A percentile compares a stretch with the other conserved stretches of the same genome.
Conservation (phyloP, 2,888 invertebrate species). For the Yponomeuta evonymella region DNA sequence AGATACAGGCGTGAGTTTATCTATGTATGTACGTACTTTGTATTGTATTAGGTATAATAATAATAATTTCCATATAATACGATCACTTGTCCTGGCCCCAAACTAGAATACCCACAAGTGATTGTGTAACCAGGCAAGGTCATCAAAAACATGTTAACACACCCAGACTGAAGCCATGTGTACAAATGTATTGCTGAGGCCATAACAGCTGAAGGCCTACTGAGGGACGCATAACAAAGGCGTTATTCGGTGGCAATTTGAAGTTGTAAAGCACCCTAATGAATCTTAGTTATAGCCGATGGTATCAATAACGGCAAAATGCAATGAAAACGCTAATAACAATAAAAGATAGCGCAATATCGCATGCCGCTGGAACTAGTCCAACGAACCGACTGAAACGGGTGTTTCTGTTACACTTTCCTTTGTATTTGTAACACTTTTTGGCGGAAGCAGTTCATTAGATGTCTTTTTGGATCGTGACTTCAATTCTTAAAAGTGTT, state of each 20-base stretch:
- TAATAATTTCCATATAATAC: no score
- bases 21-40: no score
- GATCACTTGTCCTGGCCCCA: no score
- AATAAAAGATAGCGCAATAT: conserved; percentile 15
- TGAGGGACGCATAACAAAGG: not conserved
- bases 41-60: no score
- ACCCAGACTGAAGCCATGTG: no score
- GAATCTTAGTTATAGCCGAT: conserved; percentile 1
- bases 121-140: no score
- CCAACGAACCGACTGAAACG: conserved; percentile 2
- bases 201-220: not conserved
- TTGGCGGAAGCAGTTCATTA: not conserved
- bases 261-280: not conserved
- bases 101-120: no score
- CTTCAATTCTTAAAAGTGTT: not conserved
- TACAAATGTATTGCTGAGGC: no score
- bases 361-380: conserved; percentile 7
- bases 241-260: not conserved
- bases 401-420: not conserved
- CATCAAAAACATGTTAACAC: no score
- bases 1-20: no score
- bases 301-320: not conserved
- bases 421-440: not conserved
- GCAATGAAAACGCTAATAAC: conserved; percentile 12
- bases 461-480: not conserved